A percentile compares a stretch with the other conserved stretches of the same genome.
phyloP scores from a whole-genome alignment of 2,113 vertebrate species.

The Perca flavescens region DNA sequence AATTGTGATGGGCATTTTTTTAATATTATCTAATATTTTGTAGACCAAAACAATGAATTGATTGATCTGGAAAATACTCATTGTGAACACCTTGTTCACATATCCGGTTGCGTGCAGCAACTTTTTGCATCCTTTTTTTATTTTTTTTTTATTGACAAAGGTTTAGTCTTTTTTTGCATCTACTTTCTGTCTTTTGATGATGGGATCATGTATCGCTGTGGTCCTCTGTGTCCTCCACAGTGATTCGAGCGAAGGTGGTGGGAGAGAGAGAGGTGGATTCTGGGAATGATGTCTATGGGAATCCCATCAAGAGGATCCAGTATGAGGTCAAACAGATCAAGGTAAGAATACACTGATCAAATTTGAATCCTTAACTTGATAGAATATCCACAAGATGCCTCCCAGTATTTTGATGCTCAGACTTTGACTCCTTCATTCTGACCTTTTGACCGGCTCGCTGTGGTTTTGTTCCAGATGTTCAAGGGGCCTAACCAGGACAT shows the following conservation, averaged over 20 bases:
- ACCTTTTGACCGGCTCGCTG: background rate
- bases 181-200: background rate
- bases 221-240: slow-evolving; percentile 78
- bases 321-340: slow-evolving; percentile 99
- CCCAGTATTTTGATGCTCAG: background rate
- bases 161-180: background rate
- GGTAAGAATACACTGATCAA: slow-evolving; percentile 75
- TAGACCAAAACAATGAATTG: background rate
- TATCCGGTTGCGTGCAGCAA: background rate
- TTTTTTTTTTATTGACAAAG: too few relatives aligned
- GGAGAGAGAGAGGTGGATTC: slow-evolving; percentile 91
- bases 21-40: too few relatives aligned
- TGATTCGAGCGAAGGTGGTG: slow-evolving; percentile 96
- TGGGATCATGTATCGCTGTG: background rate
- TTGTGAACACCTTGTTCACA: background rate
- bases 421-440: background rate
- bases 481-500: slow-evolving; percentile 95
- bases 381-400: background rate
- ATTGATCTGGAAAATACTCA: background rate
- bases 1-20: background rate
- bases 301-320: slow-evolving; percentile 97
- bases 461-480: slow-evolving; percentile 90
- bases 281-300: slow-evolving; percentile 95
- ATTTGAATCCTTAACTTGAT: background rate
- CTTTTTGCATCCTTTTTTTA: background rate